Conservation (phyloP, 2,888 invertebrate genomes). For the Acleris literana region DNA sequence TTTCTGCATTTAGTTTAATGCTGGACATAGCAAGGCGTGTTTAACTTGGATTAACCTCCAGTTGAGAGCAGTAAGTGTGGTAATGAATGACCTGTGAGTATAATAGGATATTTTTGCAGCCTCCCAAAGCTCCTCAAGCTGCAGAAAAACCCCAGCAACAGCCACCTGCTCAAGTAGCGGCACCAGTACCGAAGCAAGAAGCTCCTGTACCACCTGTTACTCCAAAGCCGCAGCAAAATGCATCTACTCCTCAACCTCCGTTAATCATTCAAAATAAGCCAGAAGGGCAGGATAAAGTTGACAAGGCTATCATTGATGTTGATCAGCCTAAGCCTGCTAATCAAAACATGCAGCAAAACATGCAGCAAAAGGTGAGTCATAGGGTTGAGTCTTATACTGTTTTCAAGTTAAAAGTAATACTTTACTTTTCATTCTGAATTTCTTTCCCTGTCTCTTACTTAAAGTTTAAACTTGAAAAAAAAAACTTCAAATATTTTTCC, state of each 20-base stretch:
- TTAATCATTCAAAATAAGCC: conserved; percentile 50
- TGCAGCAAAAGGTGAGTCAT: conserved; percentile 52
- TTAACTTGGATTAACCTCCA: too few species aligned
- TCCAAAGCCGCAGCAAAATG: conserved; percentile 18
- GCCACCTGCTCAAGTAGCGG: conserved; percentile 44
- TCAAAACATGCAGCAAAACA: conserved; percentile 55
- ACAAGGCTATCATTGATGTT: conserved; percentile 57
- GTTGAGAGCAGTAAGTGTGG: too few species aligned
- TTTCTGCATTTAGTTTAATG: too few species aligned
- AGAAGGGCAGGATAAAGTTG: conserved; percentile 61
- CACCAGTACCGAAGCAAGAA: conserved; percentile 40
- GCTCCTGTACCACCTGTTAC: conserved; percentile 18
- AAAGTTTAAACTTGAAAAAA: too few species aligned
- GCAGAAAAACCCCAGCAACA: conserved; percentile 41
- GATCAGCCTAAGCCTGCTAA: conserved; percentile 41
- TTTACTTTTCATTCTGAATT: too few species aligned
- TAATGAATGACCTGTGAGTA: neutral
- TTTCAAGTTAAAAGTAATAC: too few species aligned
- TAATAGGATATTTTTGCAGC: conserved; percentile 10
- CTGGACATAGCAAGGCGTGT: too few species aligned
- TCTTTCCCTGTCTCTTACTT: too few species aligned
- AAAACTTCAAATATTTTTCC: too few species aligned
- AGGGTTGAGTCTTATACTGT: too few species aligned
- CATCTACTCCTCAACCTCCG: conserved; percentile 42
- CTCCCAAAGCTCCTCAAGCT: conserved; percentile 42